Evolutionary conservation across 1,140 invertebrate species (phyloP).

Genomic region (Drosophila kepulauana): DNA sequence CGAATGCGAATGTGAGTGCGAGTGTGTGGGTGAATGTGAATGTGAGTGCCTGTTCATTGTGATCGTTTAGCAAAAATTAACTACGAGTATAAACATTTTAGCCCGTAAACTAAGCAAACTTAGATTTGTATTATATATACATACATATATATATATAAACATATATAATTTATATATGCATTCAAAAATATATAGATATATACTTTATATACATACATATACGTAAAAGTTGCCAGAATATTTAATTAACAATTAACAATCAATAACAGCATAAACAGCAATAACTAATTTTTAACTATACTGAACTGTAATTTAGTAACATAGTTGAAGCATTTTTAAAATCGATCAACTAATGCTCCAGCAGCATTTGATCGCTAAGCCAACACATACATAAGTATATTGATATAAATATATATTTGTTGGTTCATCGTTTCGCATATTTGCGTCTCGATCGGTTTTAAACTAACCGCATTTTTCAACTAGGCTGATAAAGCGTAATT

Average conservation of each 20-base stretch:
- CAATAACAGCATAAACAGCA: conserved; percentile 47
- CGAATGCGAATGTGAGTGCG: conserved; percentile 25
- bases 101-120: conserved; percentile 61
- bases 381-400: conserved; percentile 17
- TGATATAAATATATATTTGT: conserved; percentile 8
- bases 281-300: conserved; percentile 72
- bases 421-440: neutral
- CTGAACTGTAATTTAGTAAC: conserved; percentile 58
- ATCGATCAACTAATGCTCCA: conserved; percentile 20
- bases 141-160: conserved; percentile 34
- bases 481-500: conserved; percentile 44
- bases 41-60: conserved; percentile 67
- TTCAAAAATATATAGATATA: conserved; percentile 44
- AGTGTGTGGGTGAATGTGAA: conserved; percentile 34
- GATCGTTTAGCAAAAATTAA: conserved; percentile 83
- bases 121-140: conserved; percentile 68
- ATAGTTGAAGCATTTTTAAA: conserved; percentile 43
- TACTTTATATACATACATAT: conserved; percentile 47
- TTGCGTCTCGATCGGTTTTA: conserved; percentile 21
- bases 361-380: conserved; percentile 1
- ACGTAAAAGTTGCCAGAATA: conserved; percentile 53
- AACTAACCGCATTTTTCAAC: conserved; percentile 37
- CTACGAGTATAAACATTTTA: conserved; percentile 67
- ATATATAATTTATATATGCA: conserved; percentile 61
- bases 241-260: conserved; percentile 36